Conservation (phyloP, 2,888 invertebrate genomes). For the Encarsia formosa region DNA sequence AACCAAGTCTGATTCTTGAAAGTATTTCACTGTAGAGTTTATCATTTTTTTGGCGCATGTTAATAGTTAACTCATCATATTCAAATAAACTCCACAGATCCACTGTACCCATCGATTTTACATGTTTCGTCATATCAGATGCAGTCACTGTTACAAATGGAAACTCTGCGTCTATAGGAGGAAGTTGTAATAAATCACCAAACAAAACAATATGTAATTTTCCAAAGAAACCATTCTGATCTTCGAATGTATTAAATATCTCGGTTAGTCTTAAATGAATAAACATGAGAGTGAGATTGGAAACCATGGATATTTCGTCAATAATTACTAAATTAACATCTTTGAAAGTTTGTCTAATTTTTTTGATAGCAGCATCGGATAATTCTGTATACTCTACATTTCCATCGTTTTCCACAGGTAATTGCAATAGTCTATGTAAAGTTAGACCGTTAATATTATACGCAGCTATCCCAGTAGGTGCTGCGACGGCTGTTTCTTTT, state of each 20-base stretch:
- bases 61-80: slow-evolving; percentile 36
- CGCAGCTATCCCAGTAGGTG: too few relatives aligned
- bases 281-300: too few relatives aligned
- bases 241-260: slow-evolving; percentile 36
- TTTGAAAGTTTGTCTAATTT: slow-evolving; percentile 31
- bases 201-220: slow-evolving; percentile 29
- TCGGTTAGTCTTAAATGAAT: too few relatives aligned
- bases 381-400: slow-evolving; percentile 36
- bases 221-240: slow-evolving; percentile 38
- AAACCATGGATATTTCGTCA: too few relatives aligned
- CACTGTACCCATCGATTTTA: slow-evolving; percentile 31
- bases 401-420: slow-evolving; percentile 37
- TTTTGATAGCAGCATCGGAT: slow-evolving; percentile 34
- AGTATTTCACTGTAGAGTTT: too few relatives aligned
- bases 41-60: slow-evolving; percentile 35
- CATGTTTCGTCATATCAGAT: slow-evolving; percentile 30
- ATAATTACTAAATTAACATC: slow-evolving; percentile 37
- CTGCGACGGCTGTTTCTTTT: too few relatives aligned
- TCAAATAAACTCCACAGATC: too few relatives aligned
- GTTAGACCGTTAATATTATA: slow-evolving; percentile 42
- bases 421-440: slow-evolving; percentile 33
- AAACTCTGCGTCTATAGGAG: slow-evolving; percentile 33
- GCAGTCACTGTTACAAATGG: slow-evolving; percentile 32
- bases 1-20: slow-evolving; percentile 27
- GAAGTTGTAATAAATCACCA: slow-evolving; percentile 41